Conservation (phyloP, 1,140 invertebrate genomes). For the Drosophila nikananu region DNA sequence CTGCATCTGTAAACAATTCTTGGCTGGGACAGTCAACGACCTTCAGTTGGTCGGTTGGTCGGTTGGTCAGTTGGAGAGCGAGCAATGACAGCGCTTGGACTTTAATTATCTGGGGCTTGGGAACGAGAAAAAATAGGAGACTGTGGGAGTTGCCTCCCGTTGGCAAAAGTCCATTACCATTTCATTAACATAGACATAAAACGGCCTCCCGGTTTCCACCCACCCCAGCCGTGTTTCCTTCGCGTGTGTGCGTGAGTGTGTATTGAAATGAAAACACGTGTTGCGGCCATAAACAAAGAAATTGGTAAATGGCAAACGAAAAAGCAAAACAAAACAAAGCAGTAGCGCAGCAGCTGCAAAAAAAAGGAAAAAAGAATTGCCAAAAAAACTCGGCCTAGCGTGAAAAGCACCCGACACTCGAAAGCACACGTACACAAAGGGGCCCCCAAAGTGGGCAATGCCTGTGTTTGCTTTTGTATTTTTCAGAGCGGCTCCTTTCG, state of each 20-base stretch:
- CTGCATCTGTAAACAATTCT: conserved; percentile 36
- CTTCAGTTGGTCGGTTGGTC: conserved; percentile 19
- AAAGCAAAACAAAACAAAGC: conserved; percentile 45
- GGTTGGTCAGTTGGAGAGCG: conserved; percentile 17
- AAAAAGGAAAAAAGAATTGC: conserved; percentile 33
- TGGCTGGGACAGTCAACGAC: conserved; percentile 36
- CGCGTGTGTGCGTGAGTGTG: conserved; percentile 33
- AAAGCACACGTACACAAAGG: conserved; percentile 30
- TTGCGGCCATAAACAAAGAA: conserved; percentile 80
- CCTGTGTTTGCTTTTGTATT: conserved; percentile 47
- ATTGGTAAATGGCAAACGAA: conserved; percentile 64
- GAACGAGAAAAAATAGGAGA: conserved; percentile 5
- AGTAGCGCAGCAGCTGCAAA: conserved; percentile 1
- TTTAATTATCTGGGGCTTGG: conserved; percentile 53
- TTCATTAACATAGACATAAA: conserved; percentile 82
- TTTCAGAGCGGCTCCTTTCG: conserved; percentile 29
- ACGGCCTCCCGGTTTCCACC: conserved; percentile 6
- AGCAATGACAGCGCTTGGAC: conserved; percentile 38
- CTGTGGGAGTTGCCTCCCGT: conserved; percentile 19
- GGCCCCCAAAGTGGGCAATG: conserved; percentile 44
- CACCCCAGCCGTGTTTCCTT: not conserved
- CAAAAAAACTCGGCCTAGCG: conserved; percentile 61
- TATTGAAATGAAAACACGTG: conserved; percentile 79
- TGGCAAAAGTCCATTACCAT: conserved; percentile 62
- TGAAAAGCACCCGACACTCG: conserved; percentile 56